phyloP scores from a whole-genome alignment of 2,888 invertebrate genomes.

The Heliconius erato region DNA sequence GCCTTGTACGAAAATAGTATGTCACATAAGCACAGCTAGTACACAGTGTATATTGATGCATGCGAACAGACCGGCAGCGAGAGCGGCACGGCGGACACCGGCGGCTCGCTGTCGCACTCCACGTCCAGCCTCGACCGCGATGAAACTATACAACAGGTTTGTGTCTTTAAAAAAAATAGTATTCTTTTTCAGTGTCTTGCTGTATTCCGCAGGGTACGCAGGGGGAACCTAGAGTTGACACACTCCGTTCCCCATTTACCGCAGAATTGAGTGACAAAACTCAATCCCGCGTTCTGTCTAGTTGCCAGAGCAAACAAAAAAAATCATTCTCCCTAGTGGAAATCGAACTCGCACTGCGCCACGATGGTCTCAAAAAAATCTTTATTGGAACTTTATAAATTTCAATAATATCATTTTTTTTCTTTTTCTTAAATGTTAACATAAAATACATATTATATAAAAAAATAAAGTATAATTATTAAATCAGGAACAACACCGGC shows the following conservation, averaged over 20 bases:
- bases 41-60: conserved; percentile 52
- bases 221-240: too few species aligned
- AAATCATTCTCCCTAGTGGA: too few species aligned
- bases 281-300: too few species aligned
- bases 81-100: conserved; percentile 86
- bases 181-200: too few species aligned
- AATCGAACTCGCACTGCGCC: too few species aligned
- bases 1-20: background rate
- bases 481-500: conserved; percentile 88
- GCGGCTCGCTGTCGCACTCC: conserved; percentile 91
- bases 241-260: too few species aligned
- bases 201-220: too few species aligned
- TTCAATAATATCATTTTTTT: background rate
- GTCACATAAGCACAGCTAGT: conserved; percentile 55
- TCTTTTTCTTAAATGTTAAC: too few species aligned
- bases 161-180: background rate
- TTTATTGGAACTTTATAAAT: background rate
- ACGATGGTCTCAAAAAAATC: too few species aligned
- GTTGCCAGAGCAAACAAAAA: too few species aligned
- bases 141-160: conserved; percentile 88
- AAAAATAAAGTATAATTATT: background rate
- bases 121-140: conserved; percentile 95
- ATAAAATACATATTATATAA: background rate
- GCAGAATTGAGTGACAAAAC: too few species aligned
- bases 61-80: conserved; percentile 81